Evolutionary conservation across 2,113 vertebrate genomes (phyloP).

Genomic region (Colaptes auratus): DNA sequence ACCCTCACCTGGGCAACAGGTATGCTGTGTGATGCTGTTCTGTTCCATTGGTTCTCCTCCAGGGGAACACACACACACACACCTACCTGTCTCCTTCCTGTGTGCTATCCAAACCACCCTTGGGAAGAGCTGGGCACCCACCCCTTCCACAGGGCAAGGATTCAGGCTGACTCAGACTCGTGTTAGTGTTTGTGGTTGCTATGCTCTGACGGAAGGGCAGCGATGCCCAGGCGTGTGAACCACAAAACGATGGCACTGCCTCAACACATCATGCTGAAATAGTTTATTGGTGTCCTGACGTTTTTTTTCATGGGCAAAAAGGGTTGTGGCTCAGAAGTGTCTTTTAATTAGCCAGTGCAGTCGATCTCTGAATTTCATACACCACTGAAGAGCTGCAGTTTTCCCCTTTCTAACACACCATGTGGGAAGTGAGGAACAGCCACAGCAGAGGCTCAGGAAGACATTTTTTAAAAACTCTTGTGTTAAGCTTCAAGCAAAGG

Average conservation of each 20-base stretch:
- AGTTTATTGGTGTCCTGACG: no score
- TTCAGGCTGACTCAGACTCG: background rate
- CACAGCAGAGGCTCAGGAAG: background rate
- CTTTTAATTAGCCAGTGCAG: background rate
- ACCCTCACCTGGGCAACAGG: no score
- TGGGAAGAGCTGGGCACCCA: background rate
- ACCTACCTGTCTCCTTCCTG: background rate
- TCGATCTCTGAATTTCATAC: background rate
- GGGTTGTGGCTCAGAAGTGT: background rate
- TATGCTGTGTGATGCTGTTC: background rate
- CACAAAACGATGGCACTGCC: background rate
- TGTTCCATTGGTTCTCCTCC: accelerated
- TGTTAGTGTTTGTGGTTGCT: accelerated
- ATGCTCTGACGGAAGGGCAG: background rate
- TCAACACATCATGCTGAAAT: background rate
- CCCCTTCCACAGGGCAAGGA: accelerated
- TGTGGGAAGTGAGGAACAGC: background rate
- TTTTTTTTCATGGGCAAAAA: no score
- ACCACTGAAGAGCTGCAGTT: background rate
- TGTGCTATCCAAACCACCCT: background rate
- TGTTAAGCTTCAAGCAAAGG: background rate
- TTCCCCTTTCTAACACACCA: background rate
- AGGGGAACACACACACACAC: accelerated
- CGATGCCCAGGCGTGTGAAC: accelerated
- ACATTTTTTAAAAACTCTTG: background rate